A percentile compares a stretch with the other conserved stretches of the same genome.
These are phyloP conservation scores for Streptopelia turtur DNA, from an alignment of 2,797 vertebrate species.

Conservation along the genomic window DNA sequence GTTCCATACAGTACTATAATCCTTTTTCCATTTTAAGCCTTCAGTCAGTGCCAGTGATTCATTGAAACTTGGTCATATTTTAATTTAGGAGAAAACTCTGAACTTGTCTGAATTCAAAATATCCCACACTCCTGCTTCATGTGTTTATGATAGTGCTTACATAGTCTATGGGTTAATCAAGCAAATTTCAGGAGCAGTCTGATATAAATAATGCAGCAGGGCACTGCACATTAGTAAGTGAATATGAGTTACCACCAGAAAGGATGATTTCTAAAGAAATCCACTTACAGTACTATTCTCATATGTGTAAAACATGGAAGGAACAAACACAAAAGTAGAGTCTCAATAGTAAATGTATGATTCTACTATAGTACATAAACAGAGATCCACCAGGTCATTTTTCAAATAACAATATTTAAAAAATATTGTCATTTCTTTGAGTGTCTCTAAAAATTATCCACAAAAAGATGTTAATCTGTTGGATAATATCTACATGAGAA, in stretches of 20 bases:
- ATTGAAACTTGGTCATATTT: constrained; percentile 50
- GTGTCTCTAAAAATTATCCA: not conserved
- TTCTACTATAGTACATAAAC: not conserved
- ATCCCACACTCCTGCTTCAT: not conserved
- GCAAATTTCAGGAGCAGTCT: constrained; percentile 56
- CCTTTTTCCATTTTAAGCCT: constrained; percentile 44
- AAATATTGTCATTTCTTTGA: not conserved
- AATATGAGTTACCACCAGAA: constrained; percentile 28
- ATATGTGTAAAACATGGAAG: not conserved
- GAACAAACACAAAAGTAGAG: not conserved
- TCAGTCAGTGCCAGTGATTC: constrained; percentile 31
- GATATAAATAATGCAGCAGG: constrained; percentile 43
- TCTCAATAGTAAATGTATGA: not conserved
- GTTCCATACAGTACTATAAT: constrained; percentile 18
- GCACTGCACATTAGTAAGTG: constrained; percentile 34
- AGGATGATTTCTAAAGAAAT: constrained; percentile 57
- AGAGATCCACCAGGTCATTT: not conserved
- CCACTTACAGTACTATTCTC: not conserved
- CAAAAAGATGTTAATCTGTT: not conserved
- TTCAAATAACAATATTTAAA: not conserved
- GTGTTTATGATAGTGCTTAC: constrained; percentile 33
- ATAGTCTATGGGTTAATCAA: constrained; percentile 55
- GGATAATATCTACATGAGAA: not conserved
- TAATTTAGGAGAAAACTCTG: constrained; percentile 34
- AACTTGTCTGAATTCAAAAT: constrained; percentile 36